Base-by-base conservation (phyloP, 2,888 invertebrate species). In the Tiphia femorata region DNA sequence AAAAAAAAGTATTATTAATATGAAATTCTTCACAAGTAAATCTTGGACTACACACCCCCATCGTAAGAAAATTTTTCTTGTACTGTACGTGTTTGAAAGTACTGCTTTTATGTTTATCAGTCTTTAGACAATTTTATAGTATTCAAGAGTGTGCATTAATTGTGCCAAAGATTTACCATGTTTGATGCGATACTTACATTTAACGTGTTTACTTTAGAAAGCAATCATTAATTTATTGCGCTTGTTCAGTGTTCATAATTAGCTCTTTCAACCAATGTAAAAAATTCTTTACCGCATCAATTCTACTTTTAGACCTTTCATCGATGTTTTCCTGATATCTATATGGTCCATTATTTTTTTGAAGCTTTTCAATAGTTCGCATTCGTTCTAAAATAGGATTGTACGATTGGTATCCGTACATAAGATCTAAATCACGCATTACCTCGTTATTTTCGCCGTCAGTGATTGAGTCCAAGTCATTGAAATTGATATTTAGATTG, bases 231-330 rank as follows among this genome's bases (percentile, higher is more conserved):
- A 17, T 1, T 10, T 27, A 29, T 49, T 20, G 38, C 7, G 27
- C 6, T 12, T 40, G 2, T n/a, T n/a, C n/a, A n/a, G n/a, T n/a
- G n/a, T 7, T 20, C 4, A 67, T 7, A 1, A 68, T 37, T 17
- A 70, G 30, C 4, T 57, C 37, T 38, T 63, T 73, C 21, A 76
- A 8, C 57, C 62, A 68, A 48, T 62, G 19, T 6, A 75, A 44
- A 3, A 75, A 37, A 14, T 40, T 57, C 46, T 62, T 68, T 5
- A 67, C 12, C 16, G 60, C 19, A 8, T 58, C 50, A 5, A 59
- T 54, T 19, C 62, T 49, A 12, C 59, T 41, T 27, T 67, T 64
- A 19, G 64, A 48, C 2, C 44, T 48, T 10, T 69, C 56, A 19
- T 71, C 54, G 10, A 67, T 53, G 27, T 62, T 66, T 38, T 65